Evolutionary conservation across 2,797 vertebrate genomes (phyloP), one percentile per base, ranked within the genome.

Genomic region (Myotis pilosus): DNA sequence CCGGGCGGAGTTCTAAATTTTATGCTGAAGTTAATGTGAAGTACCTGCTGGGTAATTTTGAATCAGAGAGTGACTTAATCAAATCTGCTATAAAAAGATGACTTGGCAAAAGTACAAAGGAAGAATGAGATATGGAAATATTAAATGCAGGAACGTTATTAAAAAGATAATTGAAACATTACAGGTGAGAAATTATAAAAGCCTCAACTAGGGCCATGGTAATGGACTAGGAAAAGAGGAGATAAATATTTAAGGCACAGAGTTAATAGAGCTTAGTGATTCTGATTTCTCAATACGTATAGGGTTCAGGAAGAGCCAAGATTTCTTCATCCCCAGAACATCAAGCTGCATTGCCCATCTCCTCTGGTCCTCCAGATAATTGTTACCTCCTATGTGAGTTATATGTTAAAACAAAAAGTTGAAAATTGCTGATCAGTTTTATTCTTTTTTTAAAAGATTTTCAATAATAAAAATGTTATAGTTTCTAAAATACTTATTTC

Each of bases 91-190:
- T 96, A 82, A 94, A 94, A 92, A 86, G 69, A 86, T 85, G 53
- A 86, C 83, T 88, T 85, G 62, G 23, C 78, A 5, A 51, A 92
- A 89, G 51, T 75, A 71, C 69, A 79, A 88, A 66, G 51, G 25
- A 92, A 95, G 57, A 83, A 95, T 91, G 89, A 92, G 15, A 87
- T 94, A 66, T 91, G 57, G 89, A 94, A 94, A 89, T 96, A 95
- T n/a, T 91, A 95, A 92, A 94, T 82, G 74, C 44, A 86, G 66
- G 33, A 33, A 60, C 47, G 80, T 94, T 95, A 92, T 95, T 94
- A 71, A 95, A 95, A 95, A 91, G 86, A 91, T 96, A 95, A 95
- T 95, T 95, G 96, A 95, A 94, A 93, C 79, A 86, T 83, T 91
- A 92, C 20, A 92, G 96, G 47, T 87, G 80, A 95, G 83, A 86